Conservation (phyloP, 2,113 vertebrate genomes). For the Etia nguti region DNA sequence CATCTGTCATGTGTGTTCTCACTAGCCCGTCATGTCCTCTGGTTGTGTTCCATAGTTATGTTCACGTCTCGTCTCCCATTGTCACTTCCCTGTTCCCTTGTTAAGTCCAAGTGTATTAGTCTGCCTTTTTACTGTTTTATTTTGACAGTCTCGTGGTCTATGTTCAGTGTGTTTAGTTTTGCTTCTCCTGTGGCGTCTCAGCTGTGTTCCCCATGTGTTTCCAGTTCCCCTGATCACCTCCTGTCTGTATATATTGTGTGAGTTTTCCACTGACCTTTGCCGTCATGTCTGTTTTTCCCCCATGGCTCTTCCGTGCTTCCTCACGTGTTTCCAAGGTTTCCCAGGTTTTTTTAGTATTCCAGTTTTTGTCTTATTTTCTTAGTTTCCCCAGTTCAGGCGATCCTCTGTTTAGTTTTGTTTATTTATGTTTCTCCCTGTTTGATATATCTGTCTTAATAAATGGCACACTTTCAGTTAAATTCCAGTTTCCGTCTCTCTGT, state of each 20-base stretch:
- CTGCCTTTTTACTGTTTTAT: background rate
- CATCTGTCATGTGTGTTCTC: background rate
- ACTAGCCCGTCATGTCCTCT: background rate
- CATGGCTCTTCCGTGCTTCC: background rate
- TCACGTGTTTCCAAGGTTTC: background rate
- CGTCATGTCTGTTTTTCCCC: rapidly evolving
- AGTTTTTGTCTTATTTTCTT: background rate
- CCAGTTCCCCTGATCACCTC: background rate
- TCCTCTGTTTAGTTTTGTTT: background rate
- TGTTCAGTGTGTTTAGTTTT: background rate
- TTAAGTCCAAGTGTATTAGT: background rate
- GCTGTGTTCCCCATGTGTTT: background rate
- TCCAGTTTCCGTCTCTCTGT: background rate
- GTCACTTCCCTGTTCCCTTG: background rate
- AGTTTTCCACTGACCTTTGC: background rate
- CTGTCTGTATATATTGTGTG: background rate
- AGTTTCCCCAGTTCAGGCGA: background rate
- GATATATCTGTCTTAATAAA: background rate
- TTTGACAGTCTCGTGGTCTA: background rate
- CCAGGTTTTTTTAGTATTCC: background rate
- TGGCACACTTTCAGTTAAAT: background rate
- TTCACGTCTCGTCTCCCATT: background rate
- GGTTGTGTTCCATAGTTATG: background rate
- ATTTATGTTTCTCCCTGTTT: background rate
- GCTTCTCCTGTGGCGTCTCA: background rate